A percentile compares a stretch with the other conserved stretches of the same genome.
Evolutionary conservation across 2,113 vertebrate species (phyloP).

Genomic region (Lipophrys pholis): DNA sequence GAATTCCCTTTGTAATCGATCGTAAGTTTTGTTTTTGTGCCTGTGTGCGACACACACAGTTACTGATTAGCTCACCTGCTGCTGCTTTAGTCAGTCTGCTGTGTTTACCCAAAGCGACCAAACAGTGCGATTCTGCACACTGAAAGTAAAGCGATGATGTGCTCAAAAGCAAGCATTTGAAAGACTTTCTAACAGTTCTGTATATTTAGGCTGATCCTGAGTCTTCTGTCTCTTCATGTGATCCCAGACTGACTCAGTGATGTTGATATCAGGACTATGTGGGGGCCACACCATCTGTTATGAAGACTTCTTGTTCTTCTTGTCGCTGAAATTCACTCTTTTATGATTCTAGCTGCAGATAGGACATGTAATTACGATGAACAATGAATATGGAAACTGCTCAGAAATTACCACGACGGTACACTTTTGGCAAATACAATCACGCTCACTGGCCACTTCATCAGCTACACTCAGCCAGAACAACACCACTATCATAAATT

Average conservation of each 20-base stretch:
- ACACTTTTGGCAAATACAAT: not conserved
- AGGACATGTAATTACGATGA: not conserved
- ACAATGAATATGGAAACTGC: not conserved
- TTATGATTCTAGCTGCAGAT: not conserved
- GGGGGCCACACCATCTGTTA: not conserved
- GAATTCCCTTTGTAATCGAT: constrained; percentile 39
- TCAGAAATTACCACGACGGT: not conserved
- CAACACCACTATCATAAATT: too few relatives aligned
- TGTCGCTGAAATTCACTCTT: not conserved
- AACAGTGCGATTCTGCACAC: constrained; percentile 13
- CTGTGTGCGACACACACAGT: constrained; percentile 26
- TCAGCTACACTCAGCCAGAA: too few relatives aligned
- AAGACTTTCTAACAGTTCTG: constrained; percentile 18
- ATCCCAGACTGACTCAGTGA: constrained; percentile 29
- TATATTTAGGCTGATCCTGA: constrained; percentile 22
- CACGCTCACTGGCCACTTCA: too few relatives aligned
- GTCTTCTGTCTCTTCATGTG: constrained; percentile 17
- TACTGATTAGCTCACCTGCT: constrained; percentile 68
- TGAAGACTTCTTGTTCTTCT: not conserved
- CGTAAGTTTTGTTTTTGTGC: constrained; percentile 40
- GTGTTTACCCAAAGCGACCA: constrained; percentile 25
- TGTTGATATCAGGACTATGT: constrained; percentile 16
- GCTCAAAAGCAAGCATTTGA: constrained; percentile 1
- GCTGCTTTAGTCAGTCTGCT: constrained; percentile 15
- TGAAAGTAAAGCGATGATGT: not conserved